These are phyloP conservation scores for Matsumyia berberina DNA, from an alignment of 2,888 invertebrate genomes.

Conservation along the genomic window DNA sequence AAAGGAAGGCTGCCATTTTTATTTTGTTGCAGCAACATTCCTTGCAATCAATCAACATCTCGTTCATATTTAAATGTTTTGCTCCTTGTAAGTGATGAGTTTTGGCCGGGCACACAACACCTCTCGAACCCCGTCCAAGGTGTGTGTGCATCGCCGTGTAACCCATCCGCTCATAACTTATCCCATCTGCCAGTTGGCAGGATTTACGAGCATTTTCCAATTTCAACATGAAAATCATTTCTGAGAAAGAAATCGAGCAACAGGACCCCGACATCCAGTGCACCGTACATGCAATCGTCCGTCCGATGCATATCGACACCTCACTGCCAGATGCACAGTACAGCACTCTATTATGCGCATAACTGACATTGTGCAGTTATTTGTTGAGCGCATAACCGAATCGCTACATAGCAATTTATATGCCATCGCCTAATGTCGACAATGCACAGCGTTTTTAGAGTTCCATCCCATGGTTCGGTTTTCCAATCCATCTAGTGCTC, in stretches of 20 bases:
- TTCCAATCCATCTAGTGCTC: conserved; percentile 63
- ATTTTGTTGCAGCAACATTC: conserved; percentile 10
- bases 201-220: conserved; percentile 63
- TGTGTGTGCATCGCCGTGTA: conserved; percentile 10
- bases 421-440: conserved; percentile 70
- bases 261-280: conserved; percentile 13
- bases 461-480: conserved; percentile 44
- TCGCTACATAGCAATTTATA: conserved; percentile 66
- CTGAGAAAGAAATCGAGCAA: conserved; percentile 44
- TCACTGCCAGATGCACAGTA: conserved; percentile 32
- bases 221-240: conserved; percentile 66
- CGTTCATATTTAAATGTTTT: conserved; percentile 43
- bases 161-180: conserved; percentile 56
- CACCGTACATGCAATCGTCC: not conserved
- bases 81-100: conserved; percentile 44
- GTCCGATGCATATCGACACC: conserved; percentile 20
- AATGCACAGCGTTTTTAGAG: conserved; percentile 56
- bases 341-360: conserved; percentile 40
- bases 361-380: conserved; percentile 57
- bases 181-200: conserved; percentile 54
- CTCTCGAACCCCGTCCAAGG: not conserved
- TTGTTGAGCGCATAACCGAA: conserved; percentile 62
- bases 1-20: not conserved
- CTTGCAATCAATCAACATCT: conserved; percentile 38
- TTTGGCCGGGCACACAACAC: conserved; percentile 10